phyloP scores from a whole-genome alignment of 2,888 invertebrate species.

The Onthophagus sagittarius region DNA sequence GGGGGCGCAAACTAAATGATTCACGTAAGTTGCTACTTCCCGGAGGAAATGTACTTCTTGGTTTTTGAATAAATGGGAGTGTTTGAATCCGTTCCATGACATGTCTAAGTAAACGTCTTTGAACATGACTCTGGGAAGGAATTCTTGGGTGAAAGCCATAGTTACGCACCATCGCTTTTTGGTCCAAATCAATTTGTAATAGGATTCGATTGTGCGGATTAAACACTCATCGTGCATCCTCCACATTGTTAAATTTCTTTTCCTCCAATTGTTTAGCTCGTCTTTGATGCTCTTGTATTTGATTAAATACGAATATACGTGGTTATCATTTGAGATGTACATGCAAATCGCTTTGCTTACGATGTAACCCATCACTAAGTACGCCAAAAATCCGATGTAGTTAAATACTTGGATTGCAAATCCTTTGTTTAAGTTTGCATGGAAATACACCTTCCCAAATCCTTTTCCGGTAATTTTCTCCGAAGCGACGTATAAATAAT shows the following conservation, averaged over 20 bases:
- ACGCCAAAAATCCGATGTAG: slow-evolving; percentile 14
- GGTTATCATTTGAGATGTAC: slow-evolving; percentile 9
- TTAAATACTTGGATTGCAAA: slow-evolving; percentile 1
- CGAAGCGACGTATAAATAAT: slow-evolving; percentile 15
- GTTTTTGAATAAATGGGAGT: slow-evolving; percentile 31
- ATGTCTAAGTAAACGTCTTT: slow-evolving; percentile 29
- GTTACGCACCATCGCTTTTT: slow-evolving; percentile 23
- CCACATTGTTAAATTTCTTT: slow-evolving; percentile 5
- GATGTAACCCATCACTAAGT: slow-evolving; percentile 16
- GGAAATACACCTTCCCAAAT: slow-evolving; percentile 14
- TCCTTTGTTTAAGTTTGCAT: background rate
- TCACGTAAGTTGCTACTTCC: slow-evolving; percentile 24
- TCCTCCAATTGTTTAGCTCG: slow-evolving; percentile 11
- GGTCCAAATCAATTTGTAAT: slow-evolving; percentile 18
- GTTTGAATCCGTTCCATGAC: slow-evolving; percentile 29
- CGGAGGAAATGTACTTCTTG: slow-evolving; percentile 28
- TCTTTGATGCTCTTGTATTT: slow-evolving; percentile 14
- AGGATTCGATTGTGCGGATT: slow-evolving; percentile 9
- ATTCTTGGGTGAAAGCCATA: slow-evolving; percentile 13
- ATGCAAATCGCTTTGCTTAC: slow-evolving; percentile 18
- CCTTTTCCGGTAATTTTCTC: slow-evolving; percentile 20
- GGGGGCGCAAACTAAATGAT: slow-evolving; percentile 28
- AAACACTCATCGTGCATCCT: slow-evolving; percentile 17
- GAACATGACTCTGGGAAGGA: slow-evolving; percentile 27
- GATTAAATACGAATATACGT: slow-evolving; percentile 7